Evolutionary conservation across 2,888 invertebrate genomes (phyloP).

Genomic region (Epiperipatus broadwayi): DNA sequence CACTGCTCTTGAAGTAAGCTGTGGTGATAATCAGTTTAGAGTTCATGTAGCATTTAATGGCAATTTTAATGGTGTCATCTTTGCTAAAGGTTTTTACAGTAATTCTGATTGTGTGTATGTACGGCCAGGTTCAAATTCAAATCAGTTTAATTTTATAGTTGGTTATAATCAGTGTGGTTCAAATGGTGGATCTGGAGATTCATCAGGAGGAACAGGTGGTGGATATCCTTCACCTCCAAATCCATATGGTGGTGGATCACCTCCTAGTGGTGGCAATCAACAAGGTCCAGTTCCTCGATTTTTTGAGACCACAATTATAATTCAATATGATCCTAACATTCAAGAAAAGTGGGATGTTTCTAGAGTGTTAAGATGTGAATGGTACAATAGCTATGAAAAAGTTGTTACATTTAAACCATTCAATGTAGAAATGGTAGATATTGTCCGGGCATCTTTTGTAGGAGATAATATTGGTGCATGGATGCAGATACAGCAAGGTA

Average conservation of each 20-base stretch:
- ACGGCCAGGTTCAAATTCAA: no score
- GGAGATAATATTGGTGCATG: conserved; percentile 89
- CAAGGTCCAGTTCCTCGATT: no score
- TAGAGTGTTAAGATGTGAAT: conserved; percentile 69
- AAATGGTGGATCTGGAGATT: no score
- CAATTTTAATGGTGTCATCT: conserved; percentile 6
- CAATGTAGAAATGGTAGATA: conserved; percentile 84
- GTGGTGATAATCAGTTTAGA: conserved; percentile 86
- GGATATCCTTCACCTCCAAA: no score
- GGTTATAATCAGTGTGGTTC: no score
- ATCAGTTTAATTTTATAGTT: no score
- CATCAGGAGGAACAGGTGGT: no score
- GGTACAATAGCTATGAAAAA: conserved; percentile 89
- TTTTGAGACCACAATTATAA: conserved; percentile 79
- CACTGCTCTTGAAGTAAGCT: conserved; percentile 78
- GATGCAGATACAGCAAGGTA: conserved; percentile 72
- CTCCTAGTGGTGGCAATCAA: no score
- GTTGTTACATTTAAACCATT: conserved; percentile 82
- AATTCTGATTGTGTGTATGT: conserved; percentile 6
- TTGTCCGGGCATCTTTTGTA: conserved; percentile 80
- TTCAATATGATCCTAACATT: conserved; percentile 74
- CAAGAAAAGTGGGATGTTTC: conserved; percentile 93
- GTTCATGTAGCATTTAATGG: conserved; percentile 38
- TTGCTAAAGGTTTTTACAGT: conserved; percentile 1
- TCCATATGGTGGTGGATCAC: no score